These are phyloP conservation scores for Rattus rattus DNA, from an alignment of 2,113 vertebrate genomes.

Conservation along the genomic window DNA sequence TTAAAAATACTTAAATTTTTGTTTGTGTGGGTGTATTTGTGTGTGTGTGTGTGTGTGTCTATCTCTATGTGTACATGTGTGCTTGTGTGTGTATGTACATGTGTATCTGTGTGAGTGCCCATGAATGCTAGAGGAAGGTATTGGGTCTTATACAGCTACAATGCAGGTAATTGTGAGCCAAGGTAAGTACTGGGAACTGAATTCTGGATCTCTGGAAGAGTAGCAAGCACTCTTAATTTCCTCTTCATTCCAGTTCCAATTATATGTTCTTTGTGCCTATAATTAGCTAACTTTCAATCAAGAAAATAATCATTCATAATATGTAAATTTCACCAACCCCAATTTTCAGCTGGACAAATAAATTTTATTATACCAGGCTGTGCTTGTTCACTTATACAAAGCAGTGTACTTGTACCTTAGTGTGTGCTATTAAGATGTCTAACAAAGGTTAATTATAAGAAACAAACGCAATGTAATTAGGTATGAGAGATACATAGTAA, in stretches of 20 bases:
- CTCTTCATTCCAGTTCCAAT: not conserved
- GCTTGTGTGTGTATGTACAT: too few relatives aligned
- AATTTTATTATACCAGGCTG: not conserved
- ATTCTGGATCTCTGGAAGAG: not conserved
- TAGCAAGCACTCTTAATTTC: not conserved
- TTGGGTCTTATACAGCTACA: not conserved
- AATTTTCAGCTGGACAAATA: not conserved
- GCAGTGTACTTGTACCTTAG: not conserved
- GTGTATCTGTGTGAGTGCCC: not conserved
- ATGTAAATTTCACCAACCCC: not conserved
- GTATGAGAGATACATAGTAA: not conserved
- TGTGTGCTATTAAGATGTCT: not conserved
- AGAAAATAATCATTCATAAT: not conserved
- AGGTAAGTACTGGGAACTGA: too few relatives aligned
- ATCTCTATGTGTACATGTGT: not conserved
- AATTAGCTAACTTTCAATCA: not conserved
- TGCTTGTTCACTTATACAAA: not conserved
- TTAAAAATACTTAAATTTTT: not conserved
- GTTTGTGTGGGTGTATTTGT: not conserved
- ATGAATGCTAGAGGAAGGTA: not conserved
- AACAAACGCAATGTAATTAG: not conserved
- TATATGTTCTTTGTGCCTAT: not conserved
- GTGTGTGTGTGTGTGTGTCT: not conserved
- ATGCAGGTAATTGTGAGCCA: not conserved
- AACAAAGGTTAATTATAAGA: not conserved